Evolutionary conservation across 2,888 invertebrate genomes (phyloP), one percentile per base, ranked within the genome.

Genomic region (Parapristionchus giblindavisi): DNA sequence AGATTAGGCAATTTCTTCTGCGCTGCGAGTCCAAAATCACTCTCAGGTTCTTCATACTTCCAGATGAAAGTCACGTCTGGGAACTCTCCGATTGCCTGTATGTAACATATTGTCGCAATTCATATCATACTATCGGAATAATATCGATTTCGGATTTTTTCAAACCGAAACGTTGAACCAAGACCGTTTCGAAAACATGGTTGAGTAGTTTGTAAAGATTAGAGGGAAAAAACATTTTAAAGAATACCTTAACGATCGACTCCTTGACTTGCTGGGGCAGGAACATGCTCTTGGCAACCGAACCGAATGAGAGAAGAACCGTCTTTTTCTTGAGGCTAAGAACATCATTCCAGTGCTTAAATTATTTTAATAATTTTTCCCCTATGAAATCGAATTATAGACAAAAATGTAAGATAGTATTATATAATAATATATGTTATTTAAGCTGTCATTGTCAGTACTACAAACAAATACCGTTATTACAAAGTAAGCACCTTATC

Each of bases 221-320:
- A n/a, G n/a, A n/a, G n/a, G n/a, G n/a, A n/a, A n/a, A n/a, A n/a
- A n/a, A n/a, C n/a, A n/a, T n/a, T n/a, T n/a, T n/a, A n/a, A n/a
- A n/a, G n/a, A n/a, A n/a, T 27, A 68, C 68, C n/a, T 32, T 68
- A 2, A 68, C 51, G 6, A 68, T 34, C 1, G 68, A 48, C 36
- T n/a, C 14, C 36, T 51, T 68, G n/a, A 36, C 14, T 4, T 17
- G 36, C 11, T 68, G 51, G 8, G 52, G 68, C 1, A 68, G 52
- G 17, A 34, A 32, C 14, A 52, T 24, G 5, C 36, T 38, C 29
- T 52, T 48, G 36, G 52, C 68, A 52, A 52, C 14, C 1, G 68
- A 68, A n/a, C 68, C 68, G 21, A 68, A 68, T 0, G 68, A 68
- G 21, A 68, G 32, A n/a, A 68, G 68, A 24, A 68, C 38, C 11